Percentiles rank a stretch among this genome's conserved stretches.
phyloP scores from a whole-genome alignment of 2,797 vertebrate genomes.

The Urophycis tenuis region DNA sequence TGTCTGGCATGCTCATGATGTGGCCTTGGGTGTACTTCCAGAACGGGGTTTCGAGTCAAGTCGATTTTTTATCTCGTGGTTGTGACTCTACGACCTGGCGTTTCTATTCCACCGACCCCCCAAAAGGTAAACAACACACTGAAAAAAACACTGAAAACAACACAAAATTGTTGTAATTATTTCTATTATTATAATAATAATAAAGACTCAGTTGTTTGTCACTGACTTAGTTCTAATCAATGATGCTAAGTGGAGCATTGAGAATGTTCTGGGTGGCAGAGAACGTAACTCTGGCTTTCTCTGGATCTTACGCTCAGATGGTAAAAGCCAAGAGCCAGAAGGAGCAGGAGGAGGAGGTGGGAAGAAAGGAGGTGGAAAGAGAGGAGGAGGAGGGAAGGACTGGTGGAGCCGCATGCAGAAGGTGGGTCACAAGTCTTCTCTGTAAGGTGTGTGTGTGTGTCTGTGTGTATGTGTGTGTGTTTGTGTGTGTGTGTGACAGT shows the following conservation, averaged over 20 bases:
- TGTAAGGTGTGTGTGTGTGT: not conserved
- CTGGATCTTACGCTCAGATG: slow-evolving; percentile 51
- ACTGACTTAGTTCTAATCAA: not conserved
- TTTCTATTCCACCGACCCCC: slow-evolving; percentile 62
- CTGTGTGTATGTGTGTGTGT: no score
- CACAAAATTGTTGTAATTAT: no score
- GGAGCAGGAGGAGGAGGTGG: slow-evolving; percentile 47
- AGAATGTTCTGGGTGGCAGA: not conserved
- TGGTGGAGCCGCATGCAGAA: slow-evolving; percentile 76
- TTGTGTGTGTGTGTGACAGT: not conserved
- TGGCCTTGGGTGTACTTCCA: not conserved
- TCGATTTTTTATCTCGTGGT: slow-evolving; percentile 23
- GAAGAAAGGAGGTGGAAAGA: slow-evolving; percentile 37
- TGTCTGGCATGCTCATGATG: not conserved
- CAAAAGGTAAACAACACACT: slow-evolving; percentile 70
- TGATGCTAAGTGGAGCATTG: not conserved
- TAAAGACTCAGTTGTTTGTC: not conserved
- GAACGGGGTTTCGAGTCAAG: not conserved
- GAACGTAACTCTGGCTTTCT: not conserved
- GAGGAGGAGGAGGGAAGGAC: slow-evolving; percentile 51
- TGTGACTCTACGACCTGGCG: slow-evolving; percentile 26
- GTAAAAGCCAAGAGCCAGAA: slow-evolving; percentile 44
- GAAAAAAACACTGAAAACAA: not conserved
- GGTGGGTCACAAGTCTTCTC: slow-evolving; percentile 44
- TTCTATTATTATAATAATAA: not conserved